Conservation (phyloP, 1,140 invertebrate species). For the Anoplophora glabripennis region DNA sequence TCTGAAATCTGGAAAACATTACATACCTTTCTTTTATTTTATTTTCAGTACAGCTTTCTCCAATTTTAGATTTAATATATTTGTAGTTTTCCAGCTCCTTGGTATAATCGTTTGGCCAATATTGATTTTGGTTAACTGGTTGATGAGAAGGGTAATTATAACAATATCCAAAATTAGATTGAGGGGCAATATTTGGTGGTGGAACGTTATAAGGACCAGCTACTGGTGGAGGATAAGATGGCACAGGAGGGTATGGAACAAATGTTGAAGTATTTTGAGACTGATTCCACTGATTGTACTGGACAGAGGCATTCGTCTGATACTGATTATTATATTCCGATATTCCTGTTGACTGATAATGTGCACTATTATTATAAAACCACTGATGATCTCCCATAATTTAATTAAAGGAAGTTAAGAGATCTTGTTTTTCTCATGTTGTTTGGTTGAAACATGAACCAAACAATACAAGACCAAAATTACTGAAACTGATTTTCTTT, state of each 20-base stretch:
- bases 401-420: too few species aligned
- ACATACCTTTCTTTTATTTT: constrained; percentile 2
- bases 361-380: too few species aligned
- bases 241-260: not conserved
- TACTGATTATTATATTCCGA: too few species aligned
- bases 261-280: not conserved
- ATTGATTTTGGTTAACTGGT: not conserved
- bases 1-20: not conserved
- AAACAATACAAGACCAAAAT: too few species aligned
- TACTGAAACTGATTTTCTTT: too few species aligned
- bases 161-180: not conserved
- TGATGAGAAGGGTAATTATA: not conserved
- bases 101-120: constrained; percentile 2
- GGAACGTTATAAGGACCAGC: not conserved
- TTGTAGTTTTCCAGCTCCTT: constrained; percentile 6
- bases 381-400: too few species aligned
- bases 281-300: not conserved
- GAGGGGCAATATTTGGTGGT: not conserved
- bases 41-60: not conserved
- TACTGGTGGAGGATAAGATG: not conserved
- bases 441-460: too few species aligned
- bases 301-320: not conserved
- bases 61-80: constrained; percentile 5
- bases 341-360: too few species aligned
- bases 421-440: too few species aligned